Evolutionary conservation across 2,888 invertebrate genomes (phyloP), one percentile per base, ranked within the genome.

Genomic region (Eupeodes luniger): DNA sequence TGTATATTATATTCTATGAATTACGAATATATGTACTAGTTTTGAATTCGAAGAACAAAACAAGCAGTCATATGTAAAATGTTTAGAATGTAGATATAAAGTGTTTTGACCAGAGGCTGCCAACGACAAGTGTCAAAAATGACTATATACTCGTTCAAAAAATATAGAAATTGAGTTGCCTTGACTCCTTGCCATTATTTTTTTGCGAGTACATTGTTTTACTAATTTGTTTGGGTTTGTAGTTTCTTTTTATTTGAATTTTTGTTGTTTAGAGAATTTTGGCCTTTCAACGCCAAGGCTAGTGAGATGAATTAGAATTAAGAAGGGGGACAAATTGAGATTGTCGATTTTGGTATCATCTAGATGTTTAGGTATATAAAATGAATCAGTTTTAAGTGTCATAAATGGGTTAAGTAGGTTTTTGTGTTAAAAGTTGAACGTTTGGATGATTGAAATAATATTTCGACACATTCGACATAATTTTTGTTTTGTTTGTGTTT

Each of bases 151-250:
- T 40, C 9, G 40, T 40, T 40, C n/a, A 34, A 7, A 59, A 27
- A 27, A 27, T 27, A 27, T 27, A 27, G 27, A 27, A 59, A 59
- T 72, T 59, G 86, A 86, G 79, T 69, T 59, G 82, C 86, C 86
- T 82, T 86, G 86, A 86, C 78, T 82, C 47, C 27, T 79, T 78
- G 86, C 86, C 82, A 86, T 79, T 55, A 57, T 79, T 86, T 78
- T 84, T 86, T 51, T 61, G 78, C 40, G 78, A 81, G 85, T 75
- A 79, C 82, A 78, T 79, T 82, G 86, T 74, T 57, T 79, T 53
- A 79, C 62, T 70, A 59, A 76, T 67, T 19, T 75, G 44, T 59
- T 55, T 72, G 7, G 44, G 40, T 19, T 2, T 51, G 27, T 27
- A 27, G 47, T 62, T 67, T 59, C 7, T 53, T 14, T 76, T 72